Base-by-base conservation (phyloP, 2,888 invertebrate species). In the Physocephala rufipes region DNA sequence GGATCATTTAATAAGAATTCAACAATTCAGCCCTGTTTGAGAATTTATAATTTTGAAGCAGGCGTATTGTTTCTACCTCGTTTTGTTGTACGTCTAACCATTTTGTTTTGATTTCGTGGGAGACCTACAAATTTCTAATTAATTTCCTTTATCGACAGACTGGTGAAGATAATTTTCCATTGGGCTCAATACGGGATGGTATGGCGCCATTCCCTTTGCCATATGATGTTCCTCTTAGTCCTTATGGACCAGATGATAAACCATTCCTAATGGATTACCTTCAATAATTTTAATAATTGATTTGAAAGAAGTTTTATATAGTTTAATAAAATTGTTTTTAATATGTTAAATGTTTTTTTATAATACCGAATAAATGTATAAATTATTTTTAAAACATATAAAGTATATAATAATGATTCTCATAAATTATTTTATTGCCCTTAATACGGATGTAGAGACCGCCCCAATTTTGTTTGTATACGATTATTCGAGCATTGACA, bases 51-150 rank as follows among this genome's bases (percentile, higher is more conserved):
- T 58, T 97, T 95, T 82, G 98, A 99, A 86, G 92, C 91, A 0
- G 98, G 98, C 0, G 95, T 99, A 0, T 82, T 98, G 61, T 93
- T 97, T 79, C 79, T 97, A 58, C 97, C 98, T 0, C 89, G 89
- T 80, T 91, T 92, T 83, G 89, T 96, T 84, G 95, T 95, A 83
- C 90, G 92, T 74, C 30, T 19, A n/a, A 21, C 47, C 30, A 19
- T 64, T 30, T 5, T 13, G n/a, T 45, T 51, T 26, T 70, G 12
- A 2, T 26, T n/a, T 19, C 87, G 1, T 0, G 1, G 2, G 15
- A 21, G 45, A 45, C 45, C 15, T 15, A 9, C 12, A 45, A 45
- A 15, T 15, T 9, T 45, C 15, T 19, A 2, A 21, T 13, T 36
- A 9, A 0, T 16, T 66, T 58, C 15, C 63, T 58, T 12, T 72